These are phyloP conservation scores for Penaeus japonicus DNA, from an alignment of 1,140 invertebrate species.

Conservation along the genomic window DNA sequence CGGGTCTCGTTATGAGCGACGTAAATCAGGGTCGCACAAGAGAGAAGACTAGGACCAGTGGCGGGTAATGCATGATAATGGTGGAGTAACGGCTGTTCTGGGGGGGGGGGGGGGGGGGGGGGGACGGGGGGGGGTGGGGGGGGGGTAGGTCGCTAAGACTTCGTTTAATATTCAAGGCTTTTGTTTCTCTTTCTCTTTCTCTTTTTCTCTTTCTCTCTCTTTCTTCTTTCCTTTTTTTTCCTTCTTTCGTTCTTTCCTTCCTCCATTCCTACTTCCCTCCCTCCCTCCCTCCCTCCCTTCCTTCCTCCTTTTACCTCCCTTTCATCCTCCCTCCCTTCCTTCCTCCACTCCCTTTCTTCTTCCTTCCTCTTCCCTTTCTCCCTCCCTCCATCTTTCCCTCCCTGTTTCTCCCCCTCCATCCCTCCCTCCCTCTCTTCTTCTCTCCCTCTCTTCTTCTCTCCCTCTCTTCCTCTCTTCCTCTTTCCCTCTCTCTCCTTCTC, in stretches of 20 bases:
- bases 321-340: background rate
- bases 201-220: background rate
- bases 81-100: too few relatives aligned
- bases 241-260: too few relatives aligned
- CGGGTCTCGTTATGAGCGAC: too few relatives aligned
- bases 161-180: background rate
- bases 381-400: background rate
- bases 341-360: background rate
- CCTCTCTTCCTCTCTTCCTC: background rate
- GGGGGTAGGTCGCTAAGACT: background rate
- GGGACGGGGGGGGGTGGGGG: background rate
- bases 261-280: background rate
- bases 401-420: too few relatives aligned
- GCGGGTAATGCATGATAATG: too few relatives aligned
- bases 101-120: background rate
- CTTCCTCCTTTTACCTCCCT: background rate
- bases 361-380: background rate
- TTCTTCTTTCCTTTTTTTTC: too few relatives aligned
- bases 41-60: too few relatives aligned
- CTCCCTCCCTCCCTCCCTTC: background rate
- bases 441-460: background rate
- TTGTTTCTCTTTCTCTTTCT: background rate
- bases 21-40: too few relatives aligned
- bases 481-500: too few relatives aligned
- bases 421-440: background rate